Percentiles rank a stretch among this genome's conserved stretches.
phyloP scores from a whole-genome alignment of 2,113 vertebrate genomes.

The Sander lucioperca region DNA sequence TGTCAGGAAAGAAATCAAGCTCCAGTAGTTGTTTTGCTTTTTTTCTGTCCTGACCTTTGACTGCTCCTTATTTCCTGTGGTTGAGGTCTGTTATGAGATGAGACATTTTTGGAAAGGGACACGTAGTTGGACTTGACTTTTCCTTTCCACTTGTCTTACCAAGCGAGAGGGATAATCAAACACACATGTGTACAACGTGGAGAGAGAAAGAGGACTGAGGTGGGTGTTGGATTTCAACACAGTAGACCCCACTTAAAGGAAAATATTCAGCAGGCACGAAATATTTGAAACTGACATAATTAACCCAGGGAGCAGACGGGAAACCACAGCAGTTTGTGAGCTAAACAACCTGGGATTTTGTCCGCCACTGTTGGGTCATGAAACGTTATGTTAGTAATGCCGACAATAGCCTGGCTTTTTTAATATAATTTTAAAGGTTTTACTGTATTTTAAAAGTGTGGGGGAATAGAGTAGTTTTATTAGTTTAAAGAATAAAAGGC shows the following conservation, averaged over 20 bases:
- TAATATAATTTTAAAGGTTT: constrained; percentile 1
- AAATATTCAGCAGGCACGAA: constrained; percentile 56
- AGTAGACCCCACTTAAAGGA: constrained; percentile 56
- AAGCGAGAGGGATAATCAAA: constrained; percentile 60
- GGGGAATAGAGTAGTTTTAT: background rate
- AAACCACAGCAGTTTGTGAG: constrained; percentile 48
- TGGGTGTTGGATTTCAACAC: constrained; percentile 63
- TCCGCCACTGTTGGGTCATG: constrained; percentile 29
- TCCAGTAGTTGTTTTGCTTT: constrained; percentile 15
- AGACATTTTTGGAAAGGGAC: constrained; percentile 59
- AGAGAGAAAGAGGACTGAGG: constrained; percentile 28
- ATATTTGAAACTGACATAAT: constrained; percentile 63
- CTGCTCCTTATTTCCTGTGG: constrained; percentile 59
- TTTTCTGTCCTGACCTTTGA: constrained; percentile 46
- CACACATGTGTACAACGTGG: constrained; percentile 51
- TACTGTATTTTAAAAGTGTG: constrained; percentile 6
- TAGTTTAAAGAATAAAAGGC: background rate
- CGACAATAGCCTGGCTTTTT: constrained; percentile 2
- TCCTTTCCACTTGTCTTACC: constrained; percentile 57
- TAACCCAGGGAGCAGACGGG: constrained; percentile 45
- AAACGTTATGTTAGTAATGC: background rate
- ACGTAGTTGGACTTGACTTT: constrained; percentile 49
- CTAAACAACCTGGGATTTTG: constrained; percentile 44
- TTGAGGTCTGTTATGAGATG: constrained; percentile 55
- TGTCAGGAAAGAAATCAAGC: background rate